Percentiles rank a stretch among this genome's conserved stretches.
Evolutionary conservation across 2,888 invertebrate genomes (phyloP).

Genomic region (Tryphoninae sp.): DNA sequence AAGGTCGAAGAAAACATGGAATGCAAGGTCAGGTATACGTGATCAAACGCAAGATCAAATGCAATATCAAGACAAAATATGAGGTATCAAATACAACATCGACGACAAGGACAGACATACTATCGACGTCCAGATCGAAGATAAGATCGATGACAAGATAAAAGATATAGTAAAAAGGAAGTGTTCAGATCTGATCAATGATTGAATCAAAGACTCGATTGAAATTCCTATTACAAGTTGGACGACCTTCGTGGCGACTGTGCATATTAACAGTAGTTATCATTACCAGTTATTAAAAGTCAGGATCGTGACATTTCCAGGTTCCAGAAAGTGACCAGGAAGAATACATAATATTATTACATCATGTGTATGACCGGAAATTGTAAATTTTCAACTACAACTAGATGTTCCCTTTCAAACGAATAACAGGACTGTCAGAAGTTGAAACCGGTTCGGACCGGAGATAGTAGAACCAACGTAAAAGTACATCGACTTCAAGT

Average conservation of each 20-base stretch:
- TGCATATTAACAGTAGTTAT: no score
- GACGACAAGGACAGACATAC: not conserved
- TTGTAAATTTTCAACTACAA: not conserved
- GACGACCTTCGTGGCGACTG: not conserved
- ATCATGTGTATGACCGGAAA: not conserved
- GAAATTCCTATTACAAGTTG: not conserved
- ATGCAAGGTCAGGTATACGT: not conserved
- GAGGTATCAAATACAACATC: not conserved
- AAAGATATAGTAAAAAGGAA: no score
- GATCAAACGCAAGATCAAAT: not conserved
- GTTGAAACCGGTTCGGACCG: conserved; percentile 5
- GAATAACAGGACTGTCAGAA: not conserved
- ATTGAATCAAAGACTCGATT: not conserved
- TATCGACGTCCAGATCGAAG: not conserved
- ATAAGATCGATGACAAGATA: not conserved
- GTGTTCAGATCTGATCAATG: no score
- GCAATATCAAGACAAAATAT: not conserved
- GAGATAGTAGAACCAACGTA: not conserved
- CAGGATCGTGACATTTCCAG: not conserved
- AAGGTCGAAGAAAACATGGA: not conserved
- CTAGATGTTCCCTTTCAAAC: not conserved
- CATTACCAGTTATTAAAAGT: not conserved
- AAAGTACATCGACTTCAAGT: not conserved
- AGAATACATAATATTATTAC: not conserved
- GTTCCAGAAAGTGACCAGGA: not conserved